phyloP scores from a whole-genome alignment of 2,888 invertebrate genomes.

The Mongoloraphidia duomilia region DNA sequence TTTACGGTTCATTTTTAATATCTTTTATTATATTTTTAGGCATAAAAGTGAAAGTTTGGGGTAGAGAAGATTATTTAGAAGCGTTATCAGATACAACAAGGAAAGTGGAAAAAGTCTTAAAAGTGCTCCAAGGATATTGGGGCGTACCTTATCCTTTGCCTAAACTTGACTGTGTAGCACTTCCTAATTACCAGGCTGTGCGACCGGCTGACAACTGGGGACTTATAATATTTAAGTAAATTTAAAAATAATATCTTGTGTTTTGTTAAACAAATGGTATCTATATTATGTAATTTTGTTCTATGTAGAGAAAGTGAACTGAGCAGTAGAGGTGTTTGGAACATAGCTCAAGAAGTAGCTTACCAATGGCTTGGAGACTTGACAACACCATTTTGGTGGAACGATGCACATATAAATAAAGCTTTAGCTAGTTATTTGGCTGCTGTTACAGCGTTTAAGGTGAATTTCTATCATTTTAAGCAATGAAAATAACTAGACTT shows the following conservation, averaged over 20 bases:
- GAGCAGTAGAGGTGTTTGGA: slow-evolving; percentile 46
- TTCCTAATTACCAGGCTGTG: slow-evolving; percentile 55
- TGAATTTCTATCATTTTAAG: slow-evolving; percentile 27
- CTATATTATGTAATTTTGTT: neutral
- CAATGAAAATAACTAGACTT: slow-evolving; percentile 1
- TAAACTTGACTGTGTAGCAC: slow-evolving; percentile 55
- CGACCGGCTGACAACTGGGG: slow-evolving; percentile 71
- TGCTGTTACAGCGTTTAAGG: slow-evolving; percentile 55
- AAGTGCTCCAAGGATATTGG: slow-evolving; percentile 47
- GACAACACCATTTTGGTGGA: slow-evolving; percentile 65
- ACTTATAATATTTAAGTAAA: slow-evolving; percentile 60
- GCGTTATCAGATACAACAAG: slow-evolving; percentile 41
- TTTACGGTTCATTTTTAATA: too few relatives aligned
- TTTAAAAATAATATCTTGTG: slow-evolving; percentile 7
- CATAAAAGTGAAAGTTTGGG: slow-evolving; percentile 45
- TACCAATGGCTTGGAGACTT: slow-evolving; percentile 71
- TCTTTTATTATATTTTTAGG: neutral
- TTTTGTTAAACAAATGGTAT: too few relatives aligned
- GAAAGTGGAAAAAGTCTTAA: slow-evolving; percentile 41
- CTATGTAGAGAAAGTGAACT: slow-evolving; percentile 56
- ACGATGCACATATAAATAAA: slow-evolving; percentile 59
- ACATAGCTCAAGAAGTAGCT: slow-evolving; percentile 54
- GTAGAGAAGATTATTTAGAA: slow-evolving; percentile 43
- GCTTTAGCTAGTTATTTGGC: slow-evolving; percentile 63
- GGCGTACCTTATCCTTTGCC: slow-evolving; percentile 47